Conservation (phyloP, 2,888 invertebrate species). For the Lacanobia wlatinum region DNA sequence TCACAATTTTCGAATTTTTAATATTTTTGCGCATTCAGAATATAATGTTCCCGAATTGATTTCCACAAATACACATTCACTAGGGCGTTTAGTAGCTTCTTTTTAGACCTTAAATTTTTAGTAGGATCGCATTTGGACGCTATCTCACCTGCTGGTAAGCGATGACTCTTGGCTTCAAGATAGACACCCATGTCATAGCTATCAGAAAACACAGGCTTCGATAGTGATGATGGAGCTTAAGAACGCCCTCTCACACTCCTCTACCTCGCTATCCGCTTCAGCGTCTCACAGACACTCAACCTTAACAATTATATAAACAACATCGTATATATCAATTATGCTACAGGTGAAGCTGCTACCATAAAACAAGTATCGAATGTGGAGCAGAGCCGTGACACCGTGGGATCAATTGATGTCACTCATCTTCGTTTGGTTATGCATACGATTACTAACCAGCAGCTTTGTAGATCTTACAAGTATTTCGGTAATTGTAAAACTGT, state of each 20-base stretch:
- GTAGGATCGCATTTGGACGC: no score
- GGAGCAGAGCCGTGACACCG: conserved; percentile 46
- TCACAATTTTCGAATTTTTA: no score
- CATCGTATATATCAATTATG: conserved; percentile 19
- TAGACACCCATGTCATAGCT: neutral
- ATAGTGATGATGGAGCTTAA: neutral
- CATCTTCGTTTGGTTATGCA: conserved; percentile 26
- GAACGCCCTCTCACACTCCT: no score
- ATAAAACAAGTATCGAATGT: conserved; percentile 47
- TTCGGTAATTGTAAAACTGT: neutral
- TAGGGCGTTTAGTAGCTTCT: no score
- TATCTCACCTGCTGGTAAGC: no score
- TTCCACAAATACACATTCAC: no score
- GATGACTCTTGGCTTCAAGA: no score
- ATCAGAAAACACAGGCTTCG: neutral
- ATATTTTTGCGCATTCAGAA: no score
- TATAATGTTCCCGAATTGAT: no score
- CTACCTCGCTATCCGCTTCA: conserved; percentile 33
- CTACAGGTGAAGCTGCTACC: conserved; percentile 22
- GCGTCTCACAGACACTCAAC: conserved; percentile 18
- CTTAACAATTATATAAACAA: conserved; percentile 53
- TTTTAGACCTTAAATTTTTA: no score
- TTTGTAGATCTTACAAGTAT: neutral
- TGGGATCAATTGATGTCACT: conserved; percentile 18
- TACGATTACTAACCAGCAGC: neutral